phyloP scores from a whole-genome alignment of 2,888 invertebrate genomes.

The Eilema depressum region DNA sequence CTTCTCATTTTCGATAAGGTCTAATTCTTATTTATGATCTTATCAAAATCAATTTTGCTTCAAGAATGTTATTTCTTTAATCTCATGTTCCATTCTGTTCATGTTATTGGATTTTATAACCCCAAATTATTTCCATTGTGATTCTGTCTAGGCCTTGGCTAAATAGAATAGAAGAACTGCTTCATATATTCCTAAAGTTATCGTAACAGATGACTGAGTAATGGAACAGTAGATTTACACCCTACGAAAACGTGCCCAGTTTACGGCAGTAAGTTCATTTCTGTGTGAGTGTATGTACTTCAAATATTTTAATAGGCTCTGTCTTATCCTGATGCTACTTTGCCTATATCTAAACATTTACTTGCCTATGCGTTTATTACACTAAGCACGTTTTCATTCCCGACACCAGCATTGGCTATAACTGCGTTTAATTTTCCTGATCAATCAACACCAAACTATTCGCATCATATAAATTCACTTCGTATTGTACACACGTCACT shows the following conservation, averaged over 20 bases:
- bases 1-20: slow-evolving; percentile 9
- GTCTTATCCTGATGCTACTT: slow-evolving; percentile 3
- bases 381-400: slow-evolving; percentile 41
- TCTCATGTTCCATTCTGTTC: background rate
- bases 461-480: slow-evolving; percentile 63
- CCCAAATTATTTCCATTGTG: background rate
- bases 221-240: no score
- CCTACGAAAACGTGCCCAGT: background rate
- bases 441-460: slow-evolving; percentile 57
- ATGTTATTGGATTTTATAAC: background rate
- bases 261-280: background rate
- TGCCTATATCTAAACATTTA: slow-evolving; percentile 11
- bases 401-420: slow-evolving; percentile 39
- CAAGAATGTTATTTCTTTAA: background rate
- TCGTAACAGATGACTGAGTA: background rate
- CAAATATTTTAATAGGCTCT: slow-evolving; percentile 5
- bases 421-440: slow-evolving; percentile 48
- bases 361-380: slow-evolving; percentile 29
- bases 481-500: slow-evolving; percentile 61
- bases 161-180: background rate
- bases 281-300: background rate
- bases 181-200: background rate
- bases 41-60: slow-evolving; percentile 6
- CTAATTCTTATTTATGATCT: slow-evolving; percentile 14
- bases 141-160: background rate